Evolutionary conservation across 2,113 vertebrate species (phyloP).

Genomic region (Osmerus mordax): DNA sequence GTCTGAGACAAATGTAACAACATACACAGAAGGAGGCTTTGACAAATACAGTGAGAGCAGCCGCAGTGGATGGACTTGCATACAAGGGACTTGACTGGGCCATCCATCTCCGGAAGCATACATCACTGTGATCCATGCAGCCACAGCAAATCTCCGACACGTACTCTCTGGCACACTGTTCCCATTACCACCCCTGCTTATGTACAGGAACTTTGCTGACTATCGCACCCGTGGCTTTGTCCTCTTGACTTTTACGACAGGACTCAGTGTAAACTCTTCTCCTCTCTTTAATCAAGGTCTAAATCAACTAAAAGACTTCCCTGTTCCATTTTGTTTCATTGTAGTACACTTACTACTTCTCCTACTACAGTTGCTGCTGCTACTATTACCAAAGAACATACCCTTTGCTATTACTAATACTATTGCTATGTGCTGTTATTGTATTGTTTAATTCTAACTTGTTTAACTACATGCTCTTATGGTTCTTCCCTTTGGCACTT

Average conservation of each 20-base stretch:
- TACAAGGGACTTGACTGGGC: constrained; percentile 33
- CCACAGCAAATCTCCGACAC: constrained; percentile 18
- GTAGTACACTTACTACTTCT: too few species aligned
- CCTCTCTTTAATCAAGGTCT: too few species aligned
- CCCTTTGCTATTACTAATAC: too few species aligned
- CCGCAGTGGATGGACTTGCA: constrained; percentile 43
- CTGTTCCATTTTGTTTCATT: background rate
- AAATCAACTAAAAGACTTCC: too few species aligned
- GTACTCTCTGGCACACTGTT: constrained; percentile 44
- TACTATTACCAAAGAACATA: too few species aligned
- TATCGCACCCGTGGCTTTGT: constrained; percentile 35
- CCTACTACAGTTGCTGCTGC: too few species aligned
- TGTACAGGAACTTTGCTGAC: constrained; percentile 33
- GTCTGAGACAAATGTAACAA: constrained; percentile 54
- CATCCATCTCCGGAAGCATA: constrained; percentile 64
- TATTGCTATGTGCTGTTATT: too few species aligned
- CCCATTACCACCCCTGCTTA: constrained; percentile 44
- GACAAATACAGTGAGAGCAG: constrained; percentile 61
- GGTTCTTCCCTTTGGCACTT: too few species aligned
- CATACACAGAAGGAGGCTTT: constrained; percentile 49
- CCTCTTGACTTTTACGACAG: constrained; percentile 45
- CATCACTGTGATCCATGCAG: constrained; percentile 57
- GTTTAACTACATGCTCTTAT: too few species aligned
- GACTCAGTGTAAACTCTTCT: constrained; percentile 6
- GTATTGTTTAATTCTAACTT: too few species aligned